phyloP scores from a whole-genome alignment of 2,113 vertebrate species.

The Halcyon senegalensis region DNA sequence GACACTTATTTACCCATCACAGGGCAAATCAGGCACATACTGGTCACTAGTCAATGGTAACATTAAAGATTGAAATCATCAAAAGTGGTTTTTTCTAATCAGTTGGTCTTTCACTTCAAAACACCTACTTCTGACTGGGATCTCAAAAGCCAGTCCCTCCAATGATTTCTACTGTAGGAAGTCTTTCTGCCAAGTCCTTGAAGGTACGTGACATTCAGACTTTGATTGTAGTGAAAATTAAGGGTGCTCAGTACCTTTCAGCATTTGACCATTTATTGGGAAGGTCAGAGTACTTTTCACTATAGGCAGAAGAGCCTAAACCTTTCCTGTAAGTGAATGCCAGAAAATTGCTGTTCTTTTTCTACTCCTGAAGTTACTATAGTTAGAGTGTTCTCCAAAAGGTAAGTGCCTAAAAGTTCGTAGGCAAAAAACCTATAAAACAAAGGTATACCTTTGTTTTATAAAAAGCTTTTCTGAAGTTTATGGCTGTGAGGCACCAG shows the following conservation, averaged over 20 bases:
- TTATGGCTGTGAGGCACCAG: not conserved
- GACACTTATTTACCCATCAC: not conserved
- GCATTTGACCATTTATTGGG: not conserved
- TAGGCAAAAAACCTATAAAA: not conserved
- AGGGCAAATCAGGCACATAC: not conserved
- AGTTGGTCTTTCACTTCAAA: not conserved
- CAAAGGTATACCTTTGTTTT: not conserved
- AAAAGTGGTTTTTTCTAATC: not conserved
- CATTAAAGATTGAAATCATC: not conserved
- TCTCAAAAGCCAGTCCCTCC: not conserved
- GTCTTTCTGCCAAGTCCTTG: not conserved
- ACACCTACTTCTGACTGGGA: not conserved
- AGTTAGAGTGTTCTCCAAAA: not conserved
- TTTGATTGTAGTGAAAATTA: slow-evolving; percentile 30
- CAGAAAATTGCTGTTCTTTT: not conserved
- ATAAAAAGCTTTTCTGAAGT: not conserved
- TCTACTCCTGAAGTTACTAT: not conserved
- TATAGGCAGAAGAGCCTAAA: not conserved
- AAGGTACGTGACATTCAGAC: not conserved
- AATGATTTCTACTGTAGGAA: not conserved
- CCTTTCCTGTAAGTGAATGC: not conserved
- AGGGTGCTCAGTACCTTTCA: not conserved
- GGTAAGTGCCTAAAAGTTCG: not conserved
- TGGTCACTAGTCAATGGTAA: not conserved
- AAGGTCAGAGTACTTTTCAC: not conserved